phyloP scores from a whole-genome alignment of 2,113 vertebrate species.

The Saguinus midas region DNA sequence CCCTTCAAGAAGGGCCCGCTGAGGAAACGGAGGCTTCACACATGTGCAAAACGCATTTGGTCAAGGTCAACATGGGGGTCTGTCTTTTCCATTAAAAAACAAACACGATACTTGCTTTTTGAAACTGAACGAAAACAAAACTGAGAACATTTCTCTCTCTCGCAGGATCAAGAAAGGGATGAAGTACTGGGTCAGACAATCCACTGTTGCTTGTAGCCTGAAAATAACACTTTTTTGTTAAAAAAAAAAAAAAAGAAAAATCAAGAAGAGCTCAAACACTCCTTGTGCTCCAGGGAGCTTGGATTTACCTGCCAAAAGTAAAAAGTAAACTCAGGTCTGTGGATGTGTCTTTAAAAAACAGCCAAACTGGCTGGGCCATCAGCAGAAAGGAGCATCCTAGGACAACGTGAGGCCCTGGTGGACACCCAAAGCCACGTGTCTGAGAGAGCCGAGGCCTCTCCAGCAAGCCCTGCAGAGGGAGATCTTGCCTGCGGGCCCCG shows the following conservation, averaged over 20 bases:
- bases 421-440: neutral
- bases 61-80: conserved; percentile 90
- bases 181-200: conserved; percentile 87
- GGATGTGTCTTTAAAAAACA: conserved; percentile 68
- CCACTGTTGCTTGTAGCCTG: conserved; percentile 82
- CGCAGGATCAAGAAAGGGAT: conserved; percentile 79
- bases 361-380: conserved; percentile 36
- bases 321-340: conserved; percentile 82
- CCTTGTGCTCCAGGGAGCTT: conserved; percentile 86
- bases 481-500: neutral
- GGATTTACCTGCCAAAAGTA: conserved; percentile 83
- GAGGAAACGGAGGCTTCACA: conserved; percentile 86
- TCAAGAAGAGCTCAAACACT: conserved; percentile 83
- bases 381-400: conserved; percentile 36
- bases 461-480: conserved; percentile 33
- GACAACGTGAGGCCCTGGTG: neutral
- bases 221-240: conserved; percentile 84
- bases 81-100: conserved; percentile 72
- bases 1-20: conserved; percentile 86
- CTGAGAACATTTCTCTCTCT: conserved; percentile 70
- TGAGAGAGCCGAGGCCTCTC: conserved; percentile 46
- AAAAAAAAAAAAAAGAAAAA: conserved; percentile 64
- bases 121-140: conserved; percentile 61
- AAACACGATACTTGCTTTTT: conserved; percentile 51
- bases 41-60: conserved; percentile 99